A percentile compares a stretch with the other conserved stretches of the same genome.
Conservation (phyloP, 2,113 vertebrate genomes). For the Percopsis transmontana region DNA sequence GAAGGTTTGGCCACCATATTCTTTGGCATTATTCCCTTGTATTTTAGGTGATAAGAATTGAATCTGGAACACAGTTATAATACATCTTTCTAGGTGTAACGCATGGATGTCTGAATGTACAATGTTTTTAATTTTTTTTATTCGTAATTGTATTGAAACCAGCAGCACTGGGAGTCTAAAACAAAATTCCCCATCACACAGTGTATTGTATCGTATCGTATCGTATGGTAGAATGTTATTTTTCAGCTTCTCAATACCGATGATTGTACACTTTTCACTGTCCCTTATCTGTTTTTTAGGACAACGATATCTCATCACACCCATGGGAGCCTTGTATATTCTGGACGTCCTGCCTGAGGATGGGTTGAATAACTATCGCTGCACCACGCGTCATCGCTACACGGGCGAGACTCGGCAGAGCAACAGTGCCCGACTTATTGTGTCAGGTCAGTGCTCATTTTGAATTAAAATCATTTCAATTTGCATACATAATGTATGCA, state of each 20-base stretch:
- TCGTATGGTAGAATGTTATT: background rate
- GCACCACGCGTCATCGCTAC: slow-evolving; percentile 95
- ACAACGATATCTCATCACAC: slow-evolving; percentile 99
- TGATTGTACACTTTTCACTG: background rate
- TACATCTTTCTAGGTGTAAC: too few relatives aligned
- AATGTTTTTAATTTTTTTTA: too few relatives aligned
- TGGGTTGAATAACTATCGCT: slow-evolving; percentile 97
- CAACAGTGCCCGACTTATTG: slow-evolving; percentile 96
- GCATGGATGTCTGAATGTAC: too few relatives aligned
- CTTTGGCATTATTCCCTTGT: too few relatives aligned
- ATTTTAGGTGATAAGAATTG: too few relatives aligned
- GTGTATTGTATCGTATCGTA: too few relatives aligned
- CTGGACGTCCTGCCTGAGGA: slow-evolving; percentile 98
- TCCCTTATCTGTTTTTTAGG: slow-evolving; percentile 72
- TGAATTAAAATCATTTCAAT: background rate
- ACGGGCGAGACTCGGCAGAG: slow-evolving; percentile 97
- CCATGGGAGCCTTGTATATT: slow-evolving; percentile 99
- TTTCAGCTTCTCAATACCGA: slow-evolving; percentile 1
- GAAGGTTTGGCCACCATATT: too few relatives aligned
- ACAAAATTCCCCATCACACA: background rate
- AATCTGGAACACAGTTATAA: too few relatives aligned
- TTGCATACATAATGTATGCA: background rate
- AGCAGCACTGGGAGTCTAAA: background rate
- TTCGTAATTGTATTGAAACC: background rate
- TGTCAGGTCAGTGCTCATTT: slow-evolving; percentile 90